Evolutionary conservation across 2,113 vertebrate genomes (phyloP).

Genomic region (Tychaedon coryphoeus): DNA sequence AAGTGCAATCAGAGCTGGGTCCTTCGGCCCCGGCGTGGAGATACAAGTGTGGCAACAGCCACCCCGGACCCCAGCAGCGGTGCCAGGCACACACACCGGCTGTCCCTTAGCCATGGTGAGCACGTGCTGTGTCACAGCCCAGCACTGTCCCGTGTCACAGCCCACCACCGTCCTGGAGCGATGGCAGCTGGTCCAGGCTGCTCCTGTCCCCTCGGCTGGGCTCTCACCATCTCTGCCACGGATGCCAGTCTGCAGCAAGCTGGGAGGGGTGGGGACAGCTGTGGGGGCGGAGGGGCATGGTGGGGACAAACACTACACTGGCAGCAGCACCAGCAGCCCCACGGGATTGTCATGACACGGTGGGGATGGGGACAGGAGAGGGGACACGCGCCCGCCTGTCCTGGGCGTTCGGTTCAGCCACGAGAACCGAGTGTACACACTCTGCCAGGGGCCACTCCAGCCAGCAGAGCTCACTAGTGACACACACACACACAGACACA

Average conservation of each 20-base stretch:
- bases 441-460: background rate
- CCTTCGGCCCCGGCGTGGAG: rapidly evolving
- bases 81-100: background rate
- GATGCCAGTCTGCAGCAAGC: background rate
- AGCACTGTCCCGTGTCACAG: rapidly evolving
- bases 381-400: rapidly evolving
- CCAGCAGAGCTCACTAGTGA: background rate
- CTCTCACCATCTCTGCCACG: background rate
- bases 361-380: background rate
- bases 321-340: background rate
- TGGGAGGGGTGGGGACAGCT: background rate
- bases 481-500: background rate
- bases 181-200: background rate
- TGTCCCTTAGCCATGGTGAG: background rate
- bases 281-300: rapidly evolving
- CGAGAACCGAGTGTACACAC: rapidly evolving
- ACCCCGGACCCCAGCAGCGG: rapidly evolving
- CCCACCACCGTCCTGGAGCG: rapidly evolving
- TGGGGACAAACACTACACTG: rapidly evolving
- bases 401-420: rapidly evolving
- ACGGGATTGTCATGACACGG: rapidly evolving
- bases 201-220: rapidly evolving
- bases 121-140: background rate
- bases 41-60: rapidly evolving
- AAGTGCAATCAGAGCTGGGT: background rate